Conservation (phyloP, 1,140 invertebrate genomes). For the Pachypeltis micranthus region DNA sequence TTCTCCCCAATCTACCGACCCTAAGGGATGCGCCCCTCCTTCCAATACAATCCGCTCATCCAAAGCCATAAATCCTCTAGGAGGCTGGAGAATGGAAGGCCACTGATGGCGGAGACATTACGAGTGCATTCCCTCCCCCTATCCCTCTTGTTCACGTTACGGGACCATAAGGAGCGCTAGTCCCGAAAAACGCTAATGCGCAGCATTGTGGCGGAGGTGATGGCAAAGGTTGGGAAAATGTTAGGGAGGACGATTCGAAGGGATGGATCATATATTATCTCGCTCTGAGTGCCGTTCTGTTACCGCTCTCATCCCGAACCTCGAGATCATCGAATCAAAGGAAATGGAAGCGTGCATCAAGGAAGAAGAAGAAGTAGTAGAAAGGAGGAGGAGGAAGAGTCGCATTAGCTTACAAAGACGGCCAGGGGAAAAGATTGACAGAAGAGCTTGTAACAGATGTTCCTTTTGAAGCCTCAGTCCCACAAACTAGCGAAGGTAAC, state of each 20-base stretch:
- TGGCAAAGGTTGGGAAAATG: not conserved
- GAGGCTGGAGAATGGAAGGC: not conserved
- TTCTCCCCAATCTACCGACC: not conserved
- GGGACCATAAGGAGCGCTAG: not conserved
- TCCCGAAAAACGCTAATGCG: slow-evolving; percentile 1
- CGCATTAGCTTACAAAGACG: slow-evolving; percentile 6
- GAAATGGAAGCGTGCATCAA: not conserved
- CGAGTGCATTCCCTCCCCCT: not conserved
- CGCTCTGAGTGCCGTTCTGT: not conserved
- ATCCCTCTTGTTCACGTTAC: not conserved
- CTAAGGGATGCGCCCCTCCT: too few relatives aligned
- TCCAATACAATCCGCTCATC: slow-evolving; percentile 3
- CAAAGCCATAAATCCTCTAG: not conserved
- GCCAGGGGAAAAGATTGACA: not conserved
- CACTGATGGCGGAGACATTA: not conserved
- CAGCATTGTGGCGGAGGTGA: not conserved
- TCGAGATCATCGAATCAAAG: too few relatives aligned
- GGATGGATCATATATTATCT: slow-evolving; percentile 2
- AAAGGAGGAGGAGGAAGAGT: not conserved
- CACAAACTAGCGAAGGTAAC: not conserved
- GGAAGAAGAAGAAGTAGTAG: not conserved
- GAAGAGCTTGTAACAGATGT: slow-evolving; percentile 9
- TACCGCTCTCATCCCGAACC: not conserved
- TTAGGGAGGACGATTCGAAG: not conserved
- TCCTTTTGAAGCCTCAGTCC: not conserved